Base-by-base conservation (phyloP, 2,888 invertebrate species). In the Rotaria magnacalcarata region DNA sequence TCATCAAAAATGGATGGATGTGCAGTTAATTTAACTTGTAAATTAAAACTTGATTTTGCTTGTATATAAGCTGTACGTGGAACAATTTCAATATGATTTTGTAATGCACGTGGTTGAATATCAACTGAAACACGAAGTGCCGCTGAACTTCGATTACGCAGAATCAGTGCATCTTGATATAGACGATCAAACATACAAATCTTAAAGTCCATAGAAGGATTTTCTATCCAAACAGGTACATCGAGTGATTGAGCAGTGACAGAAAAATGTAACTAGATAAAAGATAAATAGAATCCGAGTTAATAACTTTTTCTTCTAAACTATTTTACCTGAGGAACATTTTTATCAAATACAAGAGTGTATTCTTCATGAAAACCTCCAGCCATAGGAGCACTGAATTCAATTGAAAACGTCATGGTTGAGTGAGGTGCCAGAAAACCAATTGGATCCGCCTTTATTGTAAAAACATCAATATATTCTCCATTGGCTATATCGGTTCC, bases 41-140 rank as follows among this genome's bases (percentile, higher is more conserved):
- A 90, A 14, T 90, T 89, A 88, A 91, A 91, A 88, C 89, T 89
- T 6, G 90, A 90, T 88, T 90, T 90, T 8, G 91, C 90, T 88
- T 91, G 91, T 84, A 91, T 90, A 88, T 90, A 90, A 19, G 90
- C 91, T 21, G 90, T 91, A 87, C 90, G 90, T 21, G 91, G 91
- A 50, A 91, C 88, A n/a, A 91, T 88, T 87, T 91, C 91, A 85
- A 91, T 88, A 87, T 91, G 90, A 85, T 90, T 90, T 52, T 88
- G 88, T 85, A 91, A 88, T 85, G 90, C 89, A 67, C 89, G 89
- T 87, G 90, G 90, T 67, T 67, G 67, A 14, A 91, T 90, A 86
- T 91, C 90, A 89, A 91, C 91, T 88, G 87, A 85, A 21, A 87
- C 80, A 47, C 87, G 41, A 24, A 87, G 56, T 52, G 86, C 86